Evolutionary conservation across 2,888 invertebrate species (phyloP).

Genomic region (Asteroscopus sphinx): DNA sequence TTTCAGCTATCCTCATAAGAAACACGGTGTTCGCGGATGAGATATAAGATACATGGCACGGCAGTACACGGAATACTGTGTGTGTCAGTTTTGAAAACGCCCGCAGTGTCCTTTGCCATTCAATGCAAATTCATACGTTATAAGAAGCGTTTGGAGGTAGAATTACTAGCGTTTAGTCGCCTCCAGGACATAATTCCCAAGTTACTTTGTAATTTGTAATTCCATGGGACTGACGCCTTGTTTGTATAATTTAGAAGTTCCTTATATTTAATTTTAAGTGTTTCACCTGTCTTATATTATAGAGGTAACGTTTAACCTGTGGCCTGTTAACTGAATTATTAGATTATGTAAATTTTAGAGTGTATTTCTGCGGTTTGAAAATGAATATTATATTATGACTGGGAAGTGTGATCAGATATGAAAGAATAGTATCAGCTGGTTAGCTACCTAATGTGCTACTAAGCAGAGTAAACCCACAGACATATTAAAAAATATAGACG

Average conservation of each 20-base stretch:
- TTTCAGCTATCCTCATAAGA: constrained; percentile 51
- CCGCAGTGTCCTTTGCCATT: constrained; percentile 84
- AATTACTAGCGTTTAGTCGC: constrained; percentile 89
- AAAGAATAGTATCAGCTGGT: constrained; percentile 12
- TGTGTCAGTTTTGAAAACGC: constrained; percentile 73
- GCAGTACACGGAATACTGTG: constrained; percentile 63
- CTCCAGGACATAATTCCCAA: constrained; percentile 84
- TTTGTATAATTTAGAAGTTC: constrained; percentile 60
- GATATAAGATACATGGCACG: constrained; percentile 47
- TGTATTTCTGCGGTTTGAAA: constrained; percentile 34
- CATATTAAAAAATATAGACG: no score
- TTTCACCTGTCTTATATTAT: constrained; percentile 53
- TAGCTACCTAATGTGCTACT: constrained; percentile 17
- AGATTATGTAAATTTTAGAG: constrained; percentile 45
- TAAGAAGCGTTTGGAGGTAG: constrained; percentile 84
- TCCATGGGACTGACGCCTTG: constrained; percentile 71
- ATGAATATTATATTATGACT: constrained; percentile 42
- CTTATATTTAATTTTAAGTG: constrained; percentile 44
- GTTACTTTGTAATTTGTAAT: constrained; percentile 81
- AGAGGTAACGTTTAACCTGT: constrained; percentile 31
- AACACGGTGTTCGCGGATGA: constrained; percentile 55
- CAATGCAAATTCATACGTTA: constrained; percentile 88
- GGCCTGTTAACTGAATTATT: constrained; percentile 46
- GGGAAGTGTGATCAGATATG: constrained; percentile 13
- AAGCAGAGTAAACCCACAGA: no score